A percentile compares a stretch with the other conserved stretches of the same genome.
Evolutionary conservation across 1,140 invertebrate species (phyloP).

Genomic region (Macrobrachium nipponense): DNA sequence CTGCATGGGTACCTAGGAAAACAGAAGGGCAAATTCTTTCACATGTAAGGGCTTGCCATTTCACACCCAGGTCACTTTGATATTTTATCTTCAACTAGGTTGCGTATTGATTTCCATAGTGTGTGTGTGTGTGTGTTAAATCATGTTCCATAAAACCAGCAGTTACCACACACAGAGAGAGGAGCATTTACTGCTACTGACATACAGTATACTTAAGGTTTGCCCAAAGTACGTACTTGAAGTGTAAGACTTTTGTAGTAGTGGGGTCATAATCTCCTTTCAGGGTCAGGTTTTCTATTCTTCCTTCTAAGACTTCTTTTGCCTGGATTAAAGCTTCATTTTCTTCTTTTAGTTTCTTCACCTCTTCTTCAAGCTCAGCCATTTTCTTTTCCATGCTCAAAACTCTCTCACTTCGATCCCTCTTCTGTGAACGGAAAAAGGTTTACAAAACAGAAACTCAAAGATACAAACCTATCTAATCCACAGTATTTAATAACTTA

Average conservation of each 20-base stretch:
- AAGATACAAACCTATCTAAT: too few species aligned
- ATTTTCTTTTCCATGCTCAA: conserved; percentile 16
- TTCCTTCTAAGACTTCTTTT: conserved; percentile 75
- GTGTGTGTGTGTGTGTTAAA: too few species aligned
- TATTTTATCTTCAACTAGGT: too few species aligned
- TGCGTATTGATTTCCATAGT: too few species aligned
- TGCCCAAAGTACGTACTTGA: conserved; percentile 63
- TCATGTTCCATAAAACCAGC: not conserved
- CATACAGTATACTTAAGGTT: conserved; percentile 64
- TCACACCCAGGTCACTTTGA: too few species aligned
- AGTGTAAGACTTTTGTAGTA: conserved; percentile 67
- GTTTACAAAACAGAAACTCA: not conserved
- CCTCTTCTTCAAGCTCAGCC: conserved; percentile 69
- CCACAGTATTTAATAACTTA: too few species aligned
- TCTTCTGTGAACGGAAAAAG: not conserved
- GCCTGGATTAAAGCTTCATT: conserved; percentile 74
- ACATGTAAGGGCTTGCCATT: too few species aligned
- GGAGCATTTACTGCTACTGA: conserved; percentile 65
- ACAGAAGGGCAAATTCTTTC: too few species aligned
- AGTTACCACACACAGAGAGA: conserved; percentile 42
- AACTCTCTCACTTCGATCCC: conserved; percentile 13
- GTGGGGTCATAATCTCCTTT: conserved; percentile 73
- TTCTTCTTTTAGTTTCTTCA: conserved; percentile 72
- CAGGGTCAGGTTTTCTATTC: conserved; percentile 75
- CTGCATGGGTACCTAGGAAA: too few species aligned